Conservation (phyloP, 1,140 invertebrate genomes). For the Mycetomoellerius zeteki region DNA sequence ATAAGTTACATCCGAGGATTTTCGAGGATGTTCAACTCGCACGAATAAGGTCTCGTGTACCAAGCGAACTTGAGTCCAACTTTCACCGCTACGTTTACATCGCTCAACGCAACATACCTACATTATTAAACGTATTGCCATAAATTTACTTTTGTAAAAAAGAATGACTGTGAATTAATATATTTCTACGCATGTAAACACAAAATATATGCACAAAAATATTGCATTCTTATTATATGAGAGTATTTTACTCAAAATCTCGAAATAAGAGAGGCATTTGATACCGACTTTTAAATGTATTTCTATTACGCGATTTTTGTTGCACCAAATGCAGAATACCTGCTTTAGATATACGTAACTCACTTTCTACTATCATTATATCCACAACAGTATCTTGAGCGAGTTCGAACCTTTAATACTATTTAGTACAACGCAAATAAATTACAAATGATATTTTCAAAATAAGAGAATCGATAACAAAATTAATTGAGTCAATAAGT, state of each 20-base stretch:
- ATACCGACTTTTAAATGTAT: background rate
- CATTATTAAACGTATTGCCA: background rate
- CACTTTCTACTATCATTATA: slow-evolving; percentile 50
- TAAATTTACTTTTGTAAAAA: slow-evolving; percentile 10
- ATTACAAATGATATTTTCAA: background rate
- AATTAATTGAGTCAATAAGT: background rate
- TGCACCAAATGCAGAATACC: background rate
- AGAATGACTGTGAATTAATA: background rate
- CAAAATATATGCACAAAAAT: background rate
- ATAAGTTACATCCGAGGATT: slow-evolving; percentile 3
- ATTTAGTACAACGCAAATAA: background rate
- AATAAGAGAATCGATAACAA: background rate
- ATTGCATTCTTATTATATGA: background rate
- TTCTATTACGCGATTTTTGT: background rate
- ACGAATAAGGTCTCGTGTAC: background rate
- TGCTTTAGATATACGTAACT: slow-evolving; percentile 7
- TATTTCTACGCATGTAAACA: background rate
- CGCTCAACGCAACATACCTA: background rate
- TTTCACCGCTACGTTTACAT: slow-evolving; percentile 59
- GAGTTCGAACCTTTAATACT: background rate
- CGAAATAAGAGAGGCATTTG: background rate
- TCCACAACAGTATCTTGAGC: background rate
- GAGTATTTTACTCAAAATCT: background rate
- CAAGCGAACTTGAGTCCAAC: slow-evolving; percentile 21
- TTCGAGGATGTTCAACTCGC: slow-evolving; percentile 31